Evolutionary conservation across 2,797 vertebrate species (phyloP), one percentile per base, ranked within the genome.

Genomic region (Buceros bicornis): DNA sequence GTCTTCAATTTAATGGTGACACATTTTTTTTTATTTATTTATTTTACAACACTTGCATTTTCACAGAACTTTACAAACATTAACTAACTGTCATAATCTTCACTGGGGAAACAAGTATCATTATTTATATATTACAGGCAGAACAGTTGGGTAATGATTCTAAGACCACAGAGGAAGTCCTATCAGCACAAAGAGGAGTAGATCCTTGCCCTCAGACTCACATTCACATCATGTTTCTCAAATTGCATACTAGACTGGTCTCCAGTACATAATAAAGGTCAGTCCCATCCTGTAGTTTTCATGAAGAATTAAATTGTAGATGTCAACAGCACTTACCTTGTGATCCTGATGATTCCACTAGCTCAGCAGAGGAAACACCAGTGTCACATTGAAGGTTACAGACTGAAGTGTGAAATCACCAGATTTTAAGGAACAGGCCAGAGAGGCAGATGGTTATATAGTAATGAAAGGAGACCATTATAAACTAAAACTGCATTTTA

Each of bases 381-480:
- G 42, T 3, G 16, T 28, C 81, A 62, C 1, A 4, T 4, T 42
- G 86, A 89, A 93, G 90, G 90, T 65, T 96, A 89, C 54, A 93
- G 78, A 87, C 2, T 70, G 81, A 89, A 82, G 64, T 64, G 64
- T 21, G 93, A 76, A 61, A 89, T 82, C 89, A 87, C 56, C 74
- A 85, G 86, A 85, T 82, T 82, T 82, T 82, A 89, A 93, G 64
- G 47, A 95, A 90, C 43, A 42, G 87, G 84, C 86, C 88, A 97
- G 50, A 28, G 51, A 95, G 86, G 92, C 88, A 96, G 95, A 95
- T 95, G 93, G 88, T 69, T 94, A 87, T 76, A 94, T 7, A 94
- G 89, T 54, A 92, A 95, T 95, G 93, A 96, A 96, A 96, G 54
- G 71, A 89, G 61, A 94, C 79, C 47, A 94, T n/a, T 87, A 93